Base-by-base conservation (phyloP, 2,888 invertebrate species). In the Mythimna ferrago region DNA sequence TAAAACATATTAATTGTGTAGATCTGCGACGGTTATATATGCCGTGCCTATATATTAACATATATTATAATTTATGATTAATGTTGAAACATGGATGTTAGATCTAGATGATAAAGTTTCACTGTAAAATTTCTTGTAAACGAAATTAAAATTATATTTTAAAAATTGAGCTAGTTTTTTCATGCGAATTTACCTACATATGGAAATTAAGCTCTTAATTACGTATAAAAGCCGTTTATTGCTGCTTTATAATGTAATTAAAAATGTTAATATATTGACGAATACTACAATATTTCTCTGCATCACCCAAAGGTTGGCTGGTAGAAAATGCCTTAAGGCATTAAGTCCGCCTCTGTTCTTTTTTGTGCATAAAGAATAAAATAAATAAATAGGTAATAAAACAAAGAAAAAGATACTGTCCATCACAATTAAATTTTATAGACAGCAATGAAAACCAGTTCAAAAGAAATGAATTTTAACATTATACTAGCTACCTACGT, bases 1-100 rank as follows among this genome's bases (percentile, higher is more conserved):
- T 84, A 84, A 82, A 86, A 76, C 69, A 70, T 78, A 85, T 73
- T 82, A 73, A 85, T 60, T 73, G 68, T 58, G 57, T 48, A 72
- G 71, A 81, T 79, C 64, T 78, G 68, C 54, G 51, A 73, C 66
- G 66, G 69, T 61, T 67, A 73, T 67, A 63, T 74, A 63, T 1
- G 2, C 35, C 66, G 44, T n/a, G 58, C 35, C 11, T 72, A 71
- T 74, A 61, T 71, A 81, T 69, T 63, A 64, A 76, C 73, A 69
- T 69, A 73, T 38, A 73, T 79, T 67, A 62, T 65, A 72, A 76
- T 78, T 1, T 58, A 53, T 51, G 62, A 74, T 73, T 66, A 32
- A 77, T 78, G 78, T 44, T n/a, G 6, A 38, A 70, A 66, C 53
- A 80, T 75, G n/a, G 16, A 26, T 76, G 74, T 73, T 21, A 74